Conservation (phyloP, 2,113 vertebrate genomes). For the Cygnus buccinator region DNA sequence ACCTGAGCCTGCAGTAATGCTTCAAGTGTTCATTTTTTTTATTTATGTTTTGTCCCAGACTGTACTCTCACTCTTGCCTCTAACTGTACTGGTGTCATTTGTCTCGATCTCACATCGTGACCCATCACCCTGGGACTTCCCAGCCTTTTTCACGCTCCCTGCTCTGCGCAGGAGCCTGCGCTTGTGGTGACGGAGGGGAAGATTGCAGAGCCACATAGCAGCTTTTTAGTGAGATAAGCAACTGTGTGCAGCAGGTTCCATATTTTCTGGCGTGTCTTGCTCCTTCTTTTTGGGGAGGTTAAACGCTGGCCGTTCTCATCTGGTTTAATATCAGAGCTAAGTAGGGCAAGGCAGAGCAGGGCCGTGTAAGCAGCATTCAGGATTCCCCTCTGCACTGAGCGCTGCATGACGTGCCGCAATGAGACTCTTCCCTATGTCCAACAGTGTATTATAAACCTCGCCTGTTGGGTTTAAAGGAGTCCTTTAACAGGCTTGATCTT, state of each 20-base stretch:
- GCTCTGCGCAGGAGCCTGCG: neutral
- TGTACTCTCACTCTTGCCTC: neutral
- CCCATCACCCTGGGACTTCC: neutral
- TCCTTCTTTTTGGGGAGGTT: neutral
- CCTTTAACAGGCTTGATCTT: constrained; percentile 49
- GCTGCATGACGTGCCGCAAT: fast-evolving
- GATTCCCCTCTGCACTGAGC: neutral
- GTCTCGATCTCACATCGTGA: fast-evolving
- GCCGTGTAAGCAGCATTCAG: neutral
- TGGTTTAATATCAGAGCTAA: neutral
- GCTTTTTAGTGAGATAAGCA: neutral
- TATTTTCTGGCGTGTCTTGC: neutral
- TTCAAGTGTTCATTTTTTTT: neutral
- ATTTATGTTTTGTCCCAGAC: neutral
- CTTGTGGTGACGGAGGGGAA: neutral
- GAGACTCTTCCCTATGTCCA: neutral
- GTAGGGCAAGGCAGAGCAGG: neutral
- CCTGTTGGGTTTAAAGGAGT: neutral
- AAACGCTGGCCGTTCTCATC: neutral
- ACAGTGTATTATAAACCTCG: neutral
- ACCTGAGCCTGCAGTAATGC: neutral
- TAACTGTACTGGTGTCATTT: neutral
- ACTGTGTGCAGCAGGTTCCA: fast-evolving
- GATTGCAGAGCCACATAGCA: neutral
- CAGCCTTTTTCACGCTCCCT: fast-evolving